A percentile compares a stretch with the other conserved stretches of the same genome.
Conservation (phyloP, 2,888 invertebrate species). For the Griposia aprilina region DNA sequence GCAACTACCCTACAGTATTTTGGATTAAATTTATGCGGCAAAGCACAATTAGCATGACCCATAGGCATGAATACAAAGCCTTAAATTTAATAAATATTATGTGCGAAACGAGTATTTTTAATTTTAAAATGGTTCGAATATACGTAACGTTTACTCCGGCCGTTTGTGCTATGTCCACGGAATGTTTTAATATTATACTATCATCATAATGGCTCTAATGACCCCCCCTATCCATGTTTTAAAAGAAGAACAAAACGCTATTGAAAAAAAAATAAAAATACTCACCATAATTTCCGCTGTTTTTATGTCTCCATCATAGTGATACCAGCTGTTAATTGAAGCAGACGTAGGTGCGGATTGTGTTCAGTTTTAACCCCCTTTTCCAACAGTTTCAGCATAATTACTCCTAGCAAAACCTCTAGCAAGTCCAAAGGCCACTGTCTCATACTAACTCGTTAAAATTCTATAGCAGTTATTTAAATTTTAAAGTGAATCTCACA, state of each 20-base stretch:
- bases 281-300: slow-evolving; percentile 9
- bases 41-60: neutral
- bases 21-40: neutral
- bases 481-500: slow-evolving; percentile 71
- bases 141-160: neutral
- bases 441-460: slow-evolving; percentile 78
- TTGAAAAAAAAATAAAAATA: neutral
- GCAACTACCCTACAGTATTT: neutral
- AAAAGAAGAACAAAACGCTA: neutral
- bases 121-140: neutral
- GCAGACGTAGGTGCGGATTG: slow-evolving; percentile 75
- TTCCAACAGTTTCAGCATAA: slow-evolving; percentile 68
- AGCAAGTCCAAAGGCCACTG: slow-evolving; percentile 73
- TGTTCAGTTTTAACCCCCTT: slow-evolving; percentile 77
- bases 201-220: neutral
- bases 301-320: slow-evolving; percentile 58
- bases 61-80: neutral
- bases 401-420: slow-evolving; percentile 75
- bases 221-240: neutral
- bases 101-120: neutral
- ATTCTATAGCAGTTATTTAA: slow-evolving; percentile 76
- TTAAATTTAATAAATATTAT: neutral
- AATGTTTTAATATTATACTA: neutral
- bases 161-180: neutral
- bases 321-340: slow-evolving; percentile 78